Conservation (phyloP, 2,888 invertebrate genomes). For the Neria commutata region DNA sequence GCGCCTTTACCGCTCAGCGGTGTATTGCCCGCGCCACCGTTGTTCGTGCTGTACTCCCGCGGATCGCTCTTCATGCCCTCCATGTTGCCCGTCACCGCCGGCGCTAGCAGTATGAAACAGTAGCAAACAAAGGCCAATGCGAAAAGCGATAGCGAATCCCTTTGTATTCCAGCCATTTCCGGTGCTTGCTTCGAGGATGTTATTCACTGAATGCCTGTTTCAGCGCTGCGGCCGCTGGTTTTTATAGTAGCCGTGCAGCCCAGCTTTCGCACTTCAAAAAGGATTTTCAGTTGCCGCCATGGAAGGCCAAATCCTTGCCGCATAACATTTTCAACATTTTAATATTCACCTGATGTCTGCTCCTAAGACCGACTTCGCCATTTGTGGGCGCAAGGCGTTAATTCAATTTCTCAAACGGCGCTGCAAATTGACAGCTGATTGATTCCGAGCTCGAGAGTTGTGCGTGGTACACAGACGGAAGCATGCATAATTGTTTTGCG, state of each 20-base stretch:
- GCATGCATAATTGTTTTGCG: too few relatives aligned
- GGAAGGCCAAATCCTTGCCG: background rate
- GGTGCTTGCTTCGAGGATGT: background rate
- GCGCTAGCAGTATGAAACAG: constrained; percentile 18
- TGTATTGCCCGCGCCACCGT: constrained; percentile 29
- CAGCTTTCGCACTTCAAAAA: background rate
- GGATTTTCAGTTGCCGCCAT: background rate
- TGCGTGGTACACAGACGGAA: too few relatives aligned
- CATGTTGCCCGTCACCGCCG: constrained; percentile 19
- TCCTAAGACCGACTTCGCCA: background rate
- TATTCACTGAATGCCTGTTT: background rate
- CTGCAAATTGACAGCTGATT: constrained; percentile 26
- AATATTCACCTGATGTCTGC: constrained; percentile 21
- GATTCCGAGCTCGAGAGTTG: constrained; percentile 14
- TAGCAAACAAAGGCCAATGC: constrained; percentile 5
- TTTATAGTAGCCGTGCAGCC: constrained; percentile 24
- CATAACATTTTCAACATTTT: constrained; percentile 11
- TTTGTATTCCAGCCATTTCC: background rate
- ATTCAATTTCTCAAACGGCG: constrained; percentile 16
- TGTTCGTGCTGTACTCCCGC: constrained; percentile 34
- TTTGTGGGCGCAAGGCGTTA: background rate
- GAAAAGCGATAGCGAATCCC: background rate
- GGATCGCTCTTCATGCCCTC: constrained; percentile 15
- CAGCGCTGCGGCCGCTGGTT: too few relatives aligned
- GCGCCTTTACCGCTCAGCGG: constrained; percentile 14